Base-by-base conservation (phyloP, 2,113 vertebrate genomes). In the Pungitius pungitius region DNA sequence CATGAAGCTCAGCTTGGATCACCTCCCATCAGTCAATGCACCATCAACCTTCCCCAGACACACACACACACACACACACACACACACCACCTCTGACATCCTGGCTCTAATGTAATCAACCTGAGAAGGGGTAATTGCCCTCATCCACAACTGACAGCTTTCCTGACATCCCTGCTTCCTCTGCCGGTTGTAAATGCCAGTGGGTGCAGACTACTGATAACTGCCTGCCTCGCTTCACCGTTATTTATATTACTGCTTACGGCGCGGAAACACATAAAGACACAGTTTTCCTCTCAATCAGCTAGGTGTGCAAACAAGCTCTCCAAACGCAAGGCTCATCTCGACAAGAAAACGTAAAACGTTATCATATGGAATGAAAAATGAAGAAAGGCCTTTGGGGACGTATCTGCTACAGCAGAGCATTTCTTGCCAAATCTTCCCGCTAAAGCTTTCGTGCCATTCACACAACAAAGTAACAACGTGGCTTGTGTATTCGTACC, bases 151-250 rank as follows among this genome's bases (percentile, higher is more conserved):
- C 85, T 90, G 93, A 91, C 91, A 89, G 94, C 79, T 92, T 94
- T 92, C 91, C 91, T 93, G 92, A 94, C 91, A 90, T 93, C 94
- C 94, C 90, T 57, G 92, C 93, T 95, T 95, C 95, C 94, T 95
- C 87, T 81, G 78, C 78, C 65, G 86, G 93, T 88, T 87, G 92
- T 95, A 95, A 96, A 95, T 92, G 92, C 90, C 90, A 88, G 1
- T 26, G 87, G 80, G 91, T 88, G 80, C 82, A 75, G 92, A 91
- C 59, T 84, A 84, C 84, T 85, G 90, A 91, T 93, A 90, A 93
- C 93, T 72, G 92, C 91, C 88, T 81, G 87, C 91, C 85, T 90
- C 85, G 85, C 87, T 70, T 71, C 83, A 70, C 80, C 66, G 51
- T 85, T 94, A 94, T 92, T 95, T 94, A 95, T 92, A 90, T 91